Conservation (phyloP, 2,797 vertebrate species). For the Aldrovandia affinis region DNA sequence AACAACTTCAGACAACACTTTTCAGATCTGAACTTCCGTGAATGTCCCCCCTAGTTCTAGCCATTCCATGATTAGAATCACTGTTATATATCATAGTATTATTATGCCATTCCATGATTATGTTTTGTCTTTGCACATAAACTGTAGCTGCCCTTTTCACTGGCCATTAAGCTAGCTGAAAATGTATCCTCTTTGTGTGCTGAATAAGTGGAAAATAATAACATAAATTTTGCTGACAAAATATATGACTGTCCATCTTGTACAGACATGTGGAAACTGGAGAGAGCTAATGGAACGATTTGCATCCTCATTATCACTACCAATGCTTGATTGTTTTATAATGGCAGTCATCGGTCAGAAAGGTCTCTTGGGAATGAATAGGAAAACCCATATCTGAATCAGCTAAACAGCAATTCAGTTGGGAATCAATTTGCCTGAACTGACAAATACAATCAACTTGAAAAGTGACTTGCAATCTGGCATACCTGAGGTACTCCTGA, state of each 20-base stretch:
- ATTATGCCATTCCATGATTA: not conserved
- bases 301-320: not conserved
- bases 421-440: constrained; percentile 3
- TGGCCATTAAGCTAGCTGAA: not conserved
- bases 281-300: not conserved
- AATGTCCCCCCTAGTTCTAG: not conserved
- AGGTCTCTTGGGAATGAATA: not conserved
- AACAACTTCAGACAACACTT: not conserved
- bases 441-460: not conserved
- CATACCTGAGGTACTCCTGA: not conserved
- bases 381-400: not conserved
- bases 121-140: not conserved
- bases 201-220: not conserved
- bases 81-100: too few species aligned
- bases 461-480: not conserved
- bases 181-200: not conserved
- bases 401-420: not conserved
- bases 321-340: not conserved
- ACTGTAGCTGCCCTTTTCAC: not conserved
- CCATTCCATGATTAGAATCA: not conserved
- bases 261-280: not conserved
- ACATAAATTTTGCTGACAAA: not conserved
- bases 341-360: not conserved
- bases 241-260: not conserved
- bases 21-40: not conserved